Evolutionary conservation across 2,888 invertebrate species (phyloP).

Genomic region (Philereme transversata): DNA sequence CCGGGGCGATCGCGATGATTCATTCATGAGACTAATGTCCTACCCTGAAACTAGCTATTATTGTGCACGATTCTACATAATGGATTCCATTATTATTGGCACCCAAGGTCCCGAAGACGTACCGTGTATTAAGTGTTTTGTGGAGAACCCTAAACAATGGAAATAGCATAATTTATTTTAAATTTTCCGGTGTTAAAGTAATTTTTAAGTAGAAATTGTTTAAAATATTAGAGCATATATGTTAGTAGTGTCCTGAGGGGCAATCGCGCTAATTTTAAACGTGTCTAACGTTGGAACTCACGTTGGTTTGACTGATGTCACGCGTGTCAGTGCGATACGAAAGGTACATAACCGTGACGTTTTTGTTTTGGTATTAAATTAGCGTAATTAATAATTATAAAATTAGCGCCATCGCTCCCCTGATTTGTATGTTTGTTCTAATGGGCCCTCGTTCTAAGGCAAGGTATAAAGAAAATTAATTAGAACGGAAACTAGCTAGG

Average conservation of each 20-base stretch:
- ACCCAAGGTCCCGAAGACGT: slow-evolving; percentile 20
- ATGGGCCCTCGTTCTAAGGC: too few relatives aligned
- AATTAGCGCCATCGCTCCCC: too few relatives aligned
- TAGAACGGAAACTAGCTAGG: slow-evolving; percentile 12
- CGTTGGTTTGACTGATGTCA: too few relatives aligned
- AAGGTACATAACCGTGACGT: too few relatives aligned
- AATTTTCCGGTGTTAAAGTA: not conserved
- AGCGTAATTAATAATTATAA: too few relatives aligned
- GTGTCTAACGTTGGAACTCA: too few relatives aligned
- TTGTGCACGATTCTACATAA: slow-evolving; percentile 40
- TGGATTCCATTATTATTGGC: slow-evolving; percentile 31
- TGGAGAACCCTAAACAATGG: slow-evolving; percentile 22
- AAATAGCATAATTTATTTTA: not conserved
- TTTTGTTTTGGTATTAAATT: too few relatives aligned
- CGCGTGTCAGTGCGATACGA: too few relatives aligned
- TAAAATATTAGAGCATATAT: too few relatives aligned
- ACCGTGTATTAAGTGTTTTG: slow-evolving; percentile 21
- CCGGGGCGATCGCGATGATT: slow-evolving; percentile 74
- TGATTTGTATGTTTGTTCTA: too few relatives aligned
- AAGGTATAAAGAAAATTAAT: slow-evolving; percentile 16
- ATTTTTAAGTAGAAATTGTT: not conserved
- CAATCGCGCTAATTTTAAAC: too few relatives aligned
- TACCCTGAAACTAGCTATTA: slow-evolving; percentile 68
- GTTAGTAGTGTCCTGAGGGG: too few relatives aligned
- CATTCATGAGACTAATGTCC: slow-evolving; percentile 81